Base-by-base conservation (phyloP, 2,113 vertebrate genomes). In the Daubentonia madagascariensis region DNA sequence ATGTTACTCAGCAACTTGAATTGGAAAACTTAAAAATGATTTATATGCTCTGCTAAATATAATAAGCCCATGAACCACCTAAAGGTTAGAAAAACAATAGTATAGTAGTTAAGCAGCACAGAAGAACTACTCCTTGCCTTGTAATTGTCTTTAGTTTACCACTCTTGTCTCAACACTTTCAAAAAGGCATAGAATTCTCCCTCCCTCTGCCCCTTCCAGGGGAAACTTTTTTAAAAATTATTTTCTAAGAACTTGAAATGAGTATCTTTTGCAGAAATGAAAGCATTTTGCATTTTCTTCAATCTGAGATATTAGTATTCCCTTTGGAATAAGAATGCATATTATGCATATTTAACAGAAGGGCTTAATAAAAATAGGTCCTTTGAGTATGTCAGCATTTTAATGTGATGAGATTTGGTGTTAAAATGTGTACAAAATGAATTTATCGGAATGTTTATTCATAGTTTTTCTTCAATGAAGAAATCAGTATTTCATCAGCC, bases 321-420 rank as follows among this genome's bases (percentile, higher is more conserved):
- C 30, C n/a, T 79, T 73, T 89, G 85, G 68, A 95, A 75, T 25
- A 72, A 72, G 45, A 48, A 48, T 73, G 8, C 30, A 9, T 91
- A n/a, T 83, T 81, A 0, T 92, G 35, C 75, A 79, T 84, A 81
- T 76, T 93, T 97, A 92, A 89, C 59, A 96, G 70, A 92, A 84
- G 37, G 5, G 17, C 67, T 91, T 95, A 96, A 85, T 97, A 78
- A 93, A 96, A 96, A 85, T 75, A 88, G 92, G 76, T 85, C 37
- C 85, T 96, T 98, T 95, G 92, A 96, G 79, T 96, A 81, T 95
- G 92, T 73, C 87, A 89, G 81, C 89, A 81, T 94, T 96, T 96
- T 92, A 92, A 91, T 88, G 89, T 57, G 94, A 92, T 96, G 87
- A 72, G 84, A 83, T 79, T 75, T 98, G 89, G 85, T 81, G 61